Base-by-base conservation (phyloP, 2,888 invertebrate species). In the Stenodera caucasica region DNA sequence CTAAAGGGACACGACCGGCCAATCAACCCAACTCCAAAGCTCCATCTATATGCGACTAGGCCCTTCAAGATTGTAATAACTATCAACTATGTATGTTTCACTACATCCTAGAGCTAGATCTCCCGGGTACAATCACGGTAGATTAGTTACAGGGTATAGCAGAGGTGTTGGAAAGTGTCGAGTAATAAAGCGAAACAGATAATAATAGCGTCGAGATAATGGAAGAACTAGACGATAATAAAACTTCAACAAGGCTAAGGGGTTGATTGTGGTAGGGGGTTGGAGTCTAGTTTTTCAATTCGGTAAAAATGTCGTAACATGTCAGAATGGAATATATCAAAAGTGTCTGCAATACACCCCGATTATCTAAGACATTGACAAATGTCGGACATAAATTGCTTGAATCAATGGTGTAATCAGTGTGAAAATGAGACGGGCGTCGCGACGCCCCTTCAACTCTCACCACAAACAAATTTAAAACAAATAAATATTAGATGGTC, bases 141-240 rank as follows among this genome's bases (percentile, higher is more conserved):
- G 73, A 74, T 75, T 75, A 73, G 75, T 73, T 74, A 71, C 71
- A 66, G 11, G 70, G 71, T 61, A 60, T 60, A 67, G 67, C 66
- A 69, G 64, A 67, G 70, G 68, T 66, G 70, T 70, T 65, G 68
- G 71, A 71, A 66, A 66, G 62, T 66, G 64, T 57, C 58, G 62
- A 59, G 60, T 61, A 64, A 61, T 61, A 64, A 64, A 64, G 64
- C 60, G 64, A 64, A 64, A 64, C 64, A 64, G 73, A 73, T 74
- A 74, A 73, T 75, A 73, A 74, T 70, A 70, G 72, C 72, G 67
- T 57, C 59, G 70, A 73, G 73, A 72, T 75, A 75, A 75, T 73
- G 75, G 75, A 75, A 70, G 73, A 74, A 71, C 72, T 67, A 71
- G 71, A 71, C 68, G 71, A 74, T 74, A 71, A 72, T 72, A 71